A percentile compares a stretch with the other conserved stretches of the same genome.
phyloP scores from a whole-genome alignment of 2,888 invertebrate species.

The Papilio demoleus region DNA sequence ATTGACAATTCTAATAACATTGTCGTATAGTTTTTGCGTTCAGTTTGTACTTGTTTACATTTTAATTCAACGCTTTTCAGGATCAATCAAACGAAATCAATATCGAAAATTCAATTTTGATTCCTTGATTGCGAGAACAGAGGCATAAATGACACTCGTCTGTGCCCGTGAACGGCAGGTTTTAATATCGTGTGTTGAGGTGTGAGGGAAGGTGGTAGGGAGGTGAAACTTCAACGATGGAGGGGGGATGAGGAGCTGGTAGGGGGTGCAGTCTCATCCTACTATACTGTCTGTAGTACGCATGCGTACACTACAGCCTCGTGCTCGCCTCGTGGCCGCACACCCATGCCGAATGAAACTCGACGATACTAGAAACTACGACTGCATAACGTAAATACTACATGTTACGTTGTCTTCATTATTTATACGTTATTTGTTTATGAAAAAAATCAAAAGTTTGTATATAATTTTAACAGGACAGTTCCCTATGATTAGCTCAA shows the following conservation, averaged over 20 bases:
- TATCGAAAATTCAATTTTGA: conserved; percentile 63
- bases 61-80: conserved; percentile 24
- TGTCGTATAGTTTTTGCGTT: not conserved
- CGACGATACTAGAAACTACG: conserved; percentile 37
- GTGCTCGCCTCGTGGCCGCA: conserved; percentile 73
- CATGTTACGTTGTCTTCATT: not conserved
- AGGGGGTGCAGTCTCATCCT: conserved; percentile 43
- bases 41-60: conserved; percentile 10
- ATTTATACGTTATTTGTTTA: not conserved
- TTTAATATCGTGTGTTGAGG: conserved; percentile 66
- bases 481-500: too few relatives aligned
- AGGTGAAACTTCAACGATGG: conserved; percentile 20
- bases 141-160: conserved; percentile 64
- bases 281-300: conserved; percentile 54
- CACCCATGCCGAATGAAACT: conserved; percentile 49
- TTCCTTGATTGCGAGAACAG: conserved; percentile 65
- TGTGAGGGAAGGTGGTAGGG: conserved; percentile 54
- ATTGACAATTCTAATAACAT: not conserved
- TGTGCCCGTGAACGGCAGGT: conserved; percentile 67
- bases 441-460: not conserved
- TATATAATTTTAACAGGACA: not conserved
- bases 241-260: conserved; percentile 42
- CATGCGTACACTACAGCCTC: conserved; percentile 74
- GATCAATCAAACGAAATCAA: conserved; percentile 46
- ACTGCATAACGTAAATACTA: conserved; percentile 17